A percentile compares a stretch with the other conserved stretches of the same genome.
phyloP scores from a whole-genome alignment of 2,888 invertebrate genomes.

The Schizotus pectinicornis region DNA sequence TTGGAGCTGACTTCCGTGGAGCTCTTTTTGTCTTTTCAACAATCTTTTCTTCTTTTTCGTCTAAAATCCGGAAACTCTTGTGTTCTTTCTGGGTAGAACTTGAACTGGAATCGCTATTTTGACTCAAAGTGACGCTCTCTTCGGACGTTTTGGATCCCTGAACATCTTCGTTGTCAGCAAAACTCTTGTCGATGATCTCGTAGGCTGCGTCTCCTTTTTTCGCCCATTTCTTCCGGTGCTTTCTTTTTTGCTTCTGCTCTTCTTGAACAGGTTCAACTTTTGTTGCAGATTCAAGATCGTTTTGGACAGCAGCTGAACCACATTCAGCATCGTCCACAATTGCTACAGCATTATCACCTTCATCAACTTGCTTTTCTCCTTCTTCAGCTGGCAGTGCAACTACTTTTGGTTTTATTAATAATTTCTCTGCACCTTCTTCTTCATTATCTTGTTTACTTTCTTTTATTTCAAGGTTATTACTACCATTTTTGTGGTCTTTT shows the following conservation, averaged over 20 bases:
- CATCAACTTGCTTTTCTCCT: too few relatives aligned
- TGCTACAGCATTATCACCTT: too few relatives aligned
- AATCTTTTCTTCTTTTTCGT: slow-evolving; percentile 41
- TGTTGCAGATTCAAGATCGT: too few relatives aligned
- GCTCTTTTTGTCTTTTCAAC: background rate
- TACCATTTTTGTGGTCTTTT: too few relatives aligned
- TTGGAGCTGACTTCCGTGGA: slow-evolving; percentile 11
- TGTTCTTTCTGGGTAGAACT: slow-evolving; percentile 37
- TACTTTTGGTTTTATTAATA: too few relatives aligned
- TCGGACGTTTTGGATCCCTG: slow-evolving; percentile 7
- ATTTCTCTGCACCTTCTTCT: too few relatives aligned
- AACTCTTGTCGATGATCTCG: slow-evolving; percentile 21
- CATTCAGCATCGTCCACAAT: too few relatives aligned
- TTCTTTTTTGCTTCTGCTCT: slow-evolving; percentile 14
- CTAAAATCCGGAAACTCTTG: slow-evolving; percentile 54
- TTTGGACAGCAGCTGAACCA: too few relatives aligned
- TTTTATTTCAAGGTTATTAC: too few relatives aligned
- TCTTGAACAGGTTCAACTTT: background rate
- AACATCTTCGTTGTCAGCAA: slow-evolving; percentile 16
- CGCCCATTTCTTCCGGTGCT: slow-evolving; percentile 11
- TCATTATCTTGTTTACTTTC: too few relatives aligned
- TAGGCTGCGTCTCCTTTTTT: slow-evolving; percentile 20
- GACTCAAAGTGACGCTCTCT: slow-evolving; percentile 7
- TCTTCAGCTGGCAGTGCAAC: too few relatives aligned
- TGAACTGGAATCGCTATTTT: slow-evolving; percentile 28